These are phyloP conservation scores for Periophthalmus magnuspinnatus DNA, from an alignment of 2,797 vertebrate genomes.

Conservation along the genomic window DNA sequence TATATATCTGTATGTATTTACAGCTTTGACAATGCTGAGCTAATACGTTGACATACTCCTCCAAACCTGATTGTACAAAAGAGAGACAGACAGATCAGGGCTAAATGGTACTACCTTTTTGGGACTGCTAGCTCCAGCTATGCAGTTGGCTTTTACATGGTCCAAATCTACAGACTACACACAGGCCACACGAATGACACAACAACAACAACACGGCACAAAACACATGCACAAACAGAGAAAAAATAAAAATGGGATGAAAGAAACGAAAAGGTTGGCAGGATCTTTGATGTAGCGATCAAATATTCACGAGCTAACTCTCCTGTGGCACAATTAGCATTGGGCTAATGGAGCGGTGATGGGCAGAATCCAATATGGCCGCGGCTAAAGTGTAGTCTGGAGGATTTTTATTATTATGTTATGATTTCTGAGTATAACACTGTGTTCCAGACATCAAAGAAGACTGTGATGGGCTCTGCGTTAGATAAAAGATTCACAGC, in stretches of 20 bases:
- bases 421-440: conserved; percentile 19
- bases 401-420: conserved; percentile 6
- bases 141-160: conserved; percentile 88
- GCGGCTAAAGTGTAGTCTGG: conserved; percentile 19
- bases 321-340: conserved; percentile 6
- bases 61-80: conserved; percentile 50
- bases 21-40: neutral
- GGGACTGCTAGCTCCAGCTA: conserved; percentile 89
- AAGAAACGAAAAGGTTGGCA: conserved; percentile 61
- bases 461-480: neutral
- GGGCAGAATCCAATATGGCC: neutral
- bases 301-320: conserved; percentile 13
- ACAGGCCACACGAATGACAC: conserved; percentile 75
- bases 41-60: conserved; percentile 23
- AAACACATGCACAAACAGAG: conserved; percentile 90
- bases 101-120: conserved; percentile 89
- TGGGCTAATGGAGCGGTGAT: neutral
- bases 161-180: conserved; percentile 96
- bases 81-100: conserved; percentile 64
- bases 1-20: too few species aligned
- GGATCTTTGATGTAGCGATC: conserved; percentile 33
- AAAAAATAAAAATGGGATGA: conserved; percentile 81
- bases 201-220: conserved; percentile 64
- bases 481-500: conserved; percentile 18
- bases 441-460: conserved; percentile 41